A percentile compares a stretch with the other conserved stretches of the same genome.
Evolutionary conservation across 2,888 invertebrate species (phyloP).

Genomic region (Melinopterus prodromus): DNA sequence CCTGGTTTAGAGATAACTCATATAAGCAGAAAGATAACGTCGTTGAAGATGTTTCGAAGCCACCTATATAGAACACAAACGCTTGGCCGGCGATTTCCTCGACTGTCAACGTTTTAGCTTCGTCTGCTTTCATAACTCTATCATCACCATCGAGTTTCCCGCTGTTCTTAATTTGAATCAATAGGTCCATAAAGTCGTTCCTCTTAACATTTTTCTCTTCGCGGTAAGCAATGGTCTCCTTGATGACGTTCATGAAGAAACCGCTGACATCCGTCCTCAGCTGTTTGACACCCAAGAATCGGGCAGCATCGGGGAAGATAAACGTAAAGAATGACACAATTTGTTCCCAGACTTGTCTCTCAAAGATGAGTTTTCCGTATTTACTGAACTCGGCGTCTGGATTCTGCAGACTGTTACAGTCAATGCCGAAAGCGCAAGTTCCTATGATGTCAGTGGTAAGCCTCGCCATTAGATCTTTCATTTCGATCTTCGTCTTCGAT

Average conservation of each 20-base stretch:
- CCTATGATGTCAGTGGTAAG: conserved; percentile 68
- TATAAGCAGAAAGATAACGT: conserved; percentile 60
- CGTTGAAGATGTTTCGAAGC: conserved; percentile 64
- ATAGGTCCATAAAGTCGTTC: conserved; percentile 65
- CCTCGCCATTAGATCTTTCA: conserved; percentile 62
- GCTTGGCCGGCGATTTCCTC: conserved; percentile 60
- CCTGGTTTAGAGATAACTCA: conserved; percentile 59
- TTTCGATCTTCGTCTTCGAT: conserved; percentile 32
- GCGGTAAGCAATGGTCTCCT: conserved; percentile 59
- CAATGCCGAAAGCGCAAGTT: conserved; percentile 67
- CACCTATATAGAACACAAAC: conserved; percentile 62
- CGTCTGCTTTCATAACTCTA: conserved; percentile 4
- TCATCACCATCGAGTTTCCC: conserved; percentile 18
- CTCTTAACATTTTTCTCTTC: conserved; percentile 59
- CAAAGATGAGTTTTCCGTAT: conserved; percentile 42
- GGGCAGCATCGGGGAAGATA: conserved; percentile 42
- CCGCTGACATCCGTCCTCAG: conserved; percentile 48
- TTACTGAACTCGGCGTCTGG: conserved; percentile 62
- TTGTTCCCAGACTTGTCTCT: conserved; percentile 36
- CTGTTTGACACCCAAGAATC: conserved; percentile 43
- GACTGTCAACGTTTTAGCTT: conserved; percentile 21
- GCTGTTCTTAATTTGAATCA: conserved; percentile 60
- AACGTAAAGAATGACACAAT: conserved; percentile 31
- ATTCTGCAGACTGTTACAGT: conserved; percentile 65
- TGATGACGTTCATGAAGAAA: conserved; percentile 61